Percentiles rank a stretch among this genome's conserved stretches.
Conservation (phyloP, 2,113 vertebrate genomes). For the Pelobates fuscus region DNA sequence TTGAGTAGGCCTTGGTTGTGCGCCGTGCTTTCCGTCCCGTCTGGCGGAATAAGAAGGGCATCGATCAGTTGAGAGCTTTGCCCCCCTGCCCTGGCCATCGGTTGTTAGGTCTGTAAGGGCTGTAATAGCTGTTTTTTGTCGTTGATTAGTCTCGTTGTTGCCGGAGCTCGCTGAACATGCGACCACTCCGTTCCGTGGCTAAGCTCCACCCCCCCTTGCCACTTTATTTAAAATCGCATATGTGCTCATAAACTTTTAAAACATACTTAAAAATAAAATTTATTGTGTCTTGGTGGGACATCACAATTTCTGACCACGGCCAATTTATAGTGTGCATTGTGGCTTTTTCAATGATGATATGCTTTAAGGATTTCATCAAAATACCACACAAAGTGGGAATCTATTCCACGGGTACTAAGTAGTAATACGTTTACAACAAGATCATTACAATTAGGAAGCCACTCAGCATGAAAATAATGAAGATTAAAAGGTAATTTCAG, state of each 20-base stretch:
- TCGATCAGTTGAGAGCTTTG: too few relatives aligned
- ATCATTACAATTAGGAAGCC: fast-evolving
- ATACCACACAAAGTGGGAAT: background rate
- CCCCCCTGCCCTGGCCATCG: too few relatives aligned
- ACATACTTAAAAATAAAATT: background rate
- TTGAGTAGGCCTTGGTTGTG: too few relatives aligned
- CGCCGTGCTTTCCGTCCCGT: too few relatives aligned
- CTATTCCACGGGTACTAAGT: background rate
- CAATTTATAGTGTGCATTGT: background rate
- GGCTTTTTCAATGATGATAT: background rate
- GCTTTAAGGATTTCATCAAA: slow-evolving; percentile 24
- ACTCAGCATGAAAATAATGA: background rate
- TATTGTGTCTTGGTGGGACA: background rate
- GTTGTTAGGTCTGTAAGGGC: too few relatives aligned
- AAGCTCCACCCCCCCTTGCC: too few relatives aligned
- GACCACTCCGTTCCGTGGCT: too few relatives aligned
- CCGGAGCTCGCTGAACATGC: too few relatives aligned
- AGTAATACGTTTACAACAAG: background rate
- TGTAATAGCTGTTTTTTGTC: too few relatives aligned
- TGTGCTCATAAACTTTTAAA: background rate
- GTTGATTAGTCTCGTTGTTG: too few relatives aligned
- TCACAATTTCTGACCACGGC: background rate
- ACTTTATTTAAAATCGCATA: background rate
- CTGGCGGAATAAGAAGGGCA: too few relatives aligned
- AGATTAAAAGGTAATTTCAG: too few relatives aligned